A percentile compares a stretch with the other conserved stretches of the same genome.
Conservation (phyloP, 1,140 invertebrate genomes). For the Eulimnadia texana region DNA sequence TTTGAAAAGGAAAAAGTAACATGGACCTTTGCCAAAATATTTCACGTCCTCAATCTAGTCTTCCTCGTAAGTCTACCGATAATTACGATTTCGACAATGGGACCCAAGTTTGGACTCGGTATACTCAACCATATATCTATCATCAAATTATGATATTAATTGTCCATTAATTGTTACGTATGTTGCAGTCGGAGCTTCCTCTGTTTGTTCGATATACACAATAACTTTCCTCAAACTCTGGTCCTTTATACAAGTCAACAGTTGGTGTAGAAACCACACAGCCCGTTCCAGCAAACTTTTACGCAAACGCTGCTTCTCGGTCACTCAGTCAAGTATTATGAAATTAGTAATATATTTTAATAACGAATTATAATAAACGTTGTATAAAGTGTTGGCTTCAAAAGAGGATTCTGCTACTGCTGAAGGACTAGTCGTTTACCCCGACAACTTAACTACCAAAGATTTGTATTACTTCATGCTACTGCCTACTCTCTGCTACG, state of each 20-base stretch:
- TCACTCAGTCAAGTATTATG: conserved; percentile 3
- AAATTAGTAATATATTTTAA: neutral
- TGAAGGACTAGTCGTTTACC: conserved; percentile 56
- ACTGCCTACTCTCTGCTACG: conserved; percentile 94
- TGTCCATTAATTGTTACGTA: too few species aligned
- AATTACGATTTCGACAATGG: neutral
- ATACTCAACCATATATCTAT: neutral
- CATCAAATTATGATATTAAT: neutral
- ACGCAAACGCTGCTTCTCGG: conserved; percentile 23
- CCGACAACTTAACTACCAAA: conserved; percentile 72
- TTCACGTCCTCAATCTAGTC: neutral
- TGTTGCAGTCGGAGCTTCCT: conserved; percentile 63
- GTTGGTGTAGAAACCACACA: conserved; percentile 59
- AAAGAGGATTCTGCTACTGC: conserved; percentile 16
- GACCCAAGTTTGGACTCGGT: neutral
- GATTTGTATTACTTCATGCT: conserved; percentile 89
- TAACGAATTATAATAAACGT: neutral
- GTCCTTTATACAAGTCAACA: conserved; percentile 92
- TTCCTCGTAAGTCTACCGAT: neutral
- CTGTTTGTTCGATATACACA: conserved; percentile 71
- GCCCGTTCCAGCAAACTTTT: conserved; percentile 16
- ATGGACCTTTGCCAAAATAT: neutral
- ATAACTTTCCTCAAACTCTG: conserved; percentile 88
- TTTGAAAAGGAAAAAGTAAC: neutral
- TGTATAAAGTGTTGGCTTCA: neutral